These are phyloP conservation scores for Conistra vaccinii DNA, from an alignment of 2,888 invertebrate species.

Conservation along the genomic window DNA sequence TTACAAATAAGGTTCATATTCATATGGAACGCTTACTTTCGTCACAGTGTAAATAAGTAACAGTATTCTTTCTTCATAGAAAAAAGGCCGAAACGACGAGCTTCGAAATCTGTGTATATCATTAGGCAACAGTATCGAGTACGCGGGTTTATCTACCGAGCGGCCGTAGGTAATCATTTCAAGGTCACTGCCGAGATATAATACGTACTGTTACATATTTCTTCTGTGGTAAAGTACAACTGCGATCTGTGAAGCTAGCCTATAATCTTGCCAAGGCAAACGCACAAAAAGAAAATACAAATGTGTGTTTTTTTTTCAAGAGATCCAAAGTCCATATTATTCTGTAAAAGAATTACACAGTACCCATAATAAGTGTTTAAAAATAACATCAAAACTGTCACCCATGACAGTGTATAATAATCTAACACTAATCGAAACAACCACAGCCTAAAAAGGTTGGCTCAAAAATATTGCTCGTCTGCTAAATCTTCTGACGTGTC, in stretches of 20 bases:
- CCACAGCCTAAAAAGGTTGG: slow-evolving; percentile 36
- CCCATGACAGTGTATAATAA: slow-evolving; percentile 22
- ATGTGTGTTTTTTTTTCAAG: neutral
- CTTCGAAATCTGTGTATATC: too few species aligned
- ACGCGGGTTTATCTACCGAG: too few species aligned
- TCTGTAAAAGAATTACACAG: neutral
- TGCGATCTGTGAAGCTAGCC: neutral
- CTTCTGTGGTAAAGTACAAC: neutral
- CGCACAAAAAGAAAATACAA: neutral
- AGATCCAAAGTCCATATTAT: too few species aligned
- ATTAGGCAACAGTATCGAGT: too few species aligned
- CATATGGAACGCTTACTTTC: neutral
- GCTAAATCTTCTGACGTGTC: slow-evolving; percentile 57
- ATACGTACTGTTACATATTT: too few species aligned
- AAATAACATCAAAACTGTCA: slow-evolving; percentile 8
- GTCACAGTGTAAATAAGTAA: too few species aligned
- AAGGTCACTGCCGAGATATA: too few species aligned
- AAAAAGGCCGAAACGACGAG: too few species aligned
- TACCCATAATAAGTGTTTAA: slow-evolving; percentile 9
- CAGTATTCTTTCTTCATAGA: too few species aligned
- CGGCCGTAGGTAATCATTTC: too few species aligned
- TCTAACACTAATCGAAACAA: slow-evolving; percentile 9
- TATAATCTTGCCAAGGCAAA: neutral
- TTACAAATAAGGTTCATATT: neutral
- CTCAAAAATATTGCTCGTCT: slow-evolving; percentile 44